Conservation (phyloP, 35 echinoderm and acorn worm species). For the Apostichopus californicus region DNA sequence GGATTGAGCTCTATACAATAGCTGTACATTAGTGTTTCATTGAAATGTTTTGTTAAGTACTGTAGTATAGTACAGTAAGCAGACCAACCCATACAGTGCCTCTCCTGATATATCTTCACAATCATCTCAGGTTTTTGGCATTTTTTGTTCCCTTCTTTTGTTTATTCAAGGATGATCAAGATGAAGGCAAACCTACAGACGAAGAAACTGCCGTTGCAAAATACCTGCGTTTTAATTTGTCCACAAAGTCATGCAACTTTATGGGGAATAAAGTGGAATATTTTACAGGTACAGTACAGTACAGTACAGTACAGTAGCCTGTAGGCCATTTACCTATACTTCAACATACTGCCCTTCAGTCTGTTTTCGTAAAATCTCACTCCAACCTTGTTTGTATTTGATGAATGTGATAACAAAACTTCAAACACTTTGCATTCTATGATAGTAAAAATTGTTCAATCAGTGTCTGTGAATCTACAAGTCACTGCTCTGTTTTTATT, state of each 20-base stretch:
- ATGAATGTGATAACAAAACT: too few species aligned
- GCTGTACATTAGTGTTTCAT: too few species aligned
- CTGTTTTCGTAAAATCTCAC: background rate
- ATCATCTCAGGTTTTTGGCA: background rate
- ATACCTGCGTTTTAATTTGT: conserved; percentile 88
- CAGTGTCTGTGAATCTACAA: too few species aligned
- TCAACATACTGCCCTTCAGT: too few species aligned
- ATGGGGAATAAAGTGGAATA: conserved; percentile 90
- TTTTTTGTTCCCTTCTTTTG: background rate
- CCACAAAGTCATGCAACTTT: conserved; percentile 85
- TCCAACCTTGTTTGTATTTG: too few species aligned
- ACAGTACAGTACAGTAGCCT: conserved; percentile 31
- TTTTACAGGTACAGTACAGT: conserved; percentile 82
- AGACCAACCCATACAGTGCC: background rate
- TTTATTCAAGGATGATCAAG: conserved; percentile 33
- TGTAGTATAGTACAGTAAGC: too few species aligned
- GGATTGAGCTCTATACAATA: too few species aligned
- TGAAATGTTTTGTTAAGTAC: too few species aligned
- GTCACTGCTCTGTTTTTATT: too few species aligned
- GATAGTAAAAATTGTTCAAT: too few species aligned
- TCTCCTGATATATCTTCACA: background rate
- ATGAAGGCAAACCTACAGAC: conserved; percentile 81
- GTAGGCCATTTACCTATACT: background rate
- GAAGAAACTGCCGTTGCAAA: conserved; percentile 91
- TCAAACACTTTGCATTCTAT: too few species aligned